Conservation (phyloP, 2,888 invertebrate species). For the Timandra comae region DNA sequence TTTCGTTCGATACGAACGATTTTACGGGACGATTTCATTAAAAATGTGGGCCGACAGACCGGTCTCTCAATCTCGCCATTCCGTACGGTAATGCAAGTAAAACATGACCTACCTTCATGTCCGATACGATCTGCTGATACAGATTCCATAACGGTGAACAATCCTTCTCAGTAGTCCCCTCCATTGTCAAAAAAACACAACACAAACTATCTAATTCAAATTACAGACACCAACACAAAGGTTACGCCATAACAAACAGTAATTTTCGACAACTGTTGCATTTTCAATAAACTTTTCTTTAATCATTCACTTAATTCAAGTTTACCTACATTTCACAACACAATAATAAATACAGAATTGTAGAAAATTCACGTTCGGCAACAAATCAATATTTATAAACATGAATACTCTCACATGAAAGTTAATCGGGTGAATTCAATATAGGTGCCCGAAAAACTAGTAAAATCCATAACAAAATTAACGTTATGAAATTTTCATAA, state of each 20-base stretch:
- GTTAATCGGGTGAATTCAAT: too few species aligned
- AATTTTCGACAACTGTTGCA: conserved; percentile 57
- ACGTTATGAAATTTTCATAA: too few species aligned
- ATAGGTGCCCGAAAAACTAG: too few species aligned
- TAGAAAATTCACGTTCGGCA: conserved; percentile 41
- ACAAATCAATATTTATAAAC: conserved; percentile 76
- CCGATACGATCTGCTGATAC: conserved; percentile 96
- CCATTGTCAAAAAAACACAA: conserved; percentile 77
- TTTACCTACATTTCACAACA: conserved; percentile 63
- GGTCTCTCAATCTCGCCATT: conserved; percentile 11
- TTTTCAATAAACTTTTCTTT: conserved; percentile 33
- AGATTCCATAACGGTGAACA: conserved; percentile 94
- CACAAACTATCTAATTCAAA: conserved; percentile 49
- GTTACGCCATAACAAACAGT: conserved; percentile 38
- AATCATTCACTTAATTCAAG: conserved; percentile 23
- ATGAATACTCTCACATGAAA: conserved; percentile 58
- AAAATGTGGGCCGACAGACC: conserved; percentile 37
- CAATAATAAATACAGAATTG: conserved; percentile 25
- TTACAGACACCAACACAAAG: conserved; percentile 40
- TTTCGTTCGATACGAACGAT: conserved; percentile 42
- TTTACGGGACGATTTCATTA: conserved; percentile 41
- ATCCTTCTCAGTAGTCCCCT: conserved; percentile 85
- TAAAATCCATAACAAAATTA: too few species aligned
- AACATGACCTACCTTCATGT: conserved; percentile 91
- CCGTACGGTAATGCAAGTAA: conserved; percentile 4